Evolutionary conservation across 2,113 vertebrate genomes (phyloP).

Genomic region (Apeltes quadracus): DNA sequence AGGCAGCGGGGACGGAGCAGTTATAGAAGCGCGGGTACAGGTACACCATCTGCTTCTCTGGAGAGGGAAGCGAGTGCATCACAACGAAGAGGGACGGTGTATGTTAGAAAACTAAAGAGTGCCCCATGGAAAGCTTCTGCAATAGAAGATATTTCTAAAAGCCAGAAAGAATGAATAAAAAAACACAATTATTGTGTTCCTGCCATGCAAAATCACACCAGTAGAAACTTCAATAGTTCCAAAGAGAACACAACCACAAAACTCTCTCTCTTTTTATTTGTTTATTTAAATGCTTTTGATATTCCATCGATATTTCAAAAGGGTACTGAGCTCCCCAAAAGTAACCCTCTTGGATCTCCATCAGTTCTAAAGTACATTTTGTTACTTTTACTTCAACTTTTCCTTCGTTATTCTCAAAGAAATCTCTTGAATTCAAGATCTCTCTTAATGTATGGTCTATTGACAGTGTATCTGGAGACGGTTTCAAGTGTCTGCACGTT

Average conservation of each 20-base stretch:
- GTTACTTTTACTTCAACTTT: neutral
- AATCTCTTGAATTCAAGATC: neutral
- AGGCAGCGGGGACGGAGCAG: constrained; percentile 85
- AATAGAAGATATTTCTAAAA: neutral
- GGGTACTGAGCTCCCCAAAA: no score
- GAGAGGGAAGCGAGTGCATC: constrained; percentile 12
- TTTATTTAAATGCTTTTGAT: neutral
- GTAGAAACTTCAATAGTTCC: neutral
- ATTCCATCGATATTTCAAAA: neutral
- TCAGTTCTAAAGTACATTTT: neutral
- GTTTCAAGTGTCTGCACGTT: neutral
- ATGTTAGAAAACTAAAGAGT: neutral
- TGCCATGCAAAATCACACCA: neutral
- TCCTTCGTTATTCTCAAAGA: neutral
- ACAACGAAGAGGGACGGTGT: neutral
- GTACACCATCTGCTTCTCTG: constrained; percentile 86
- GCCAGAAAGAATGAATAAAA: neutral
- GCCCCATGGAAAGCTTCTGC: neutral
- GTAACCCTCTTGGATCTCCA: neutral
- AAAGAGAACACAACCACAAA: neutral
- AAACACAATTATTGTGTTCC: neutral
- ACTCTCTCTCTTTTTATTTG: neutral
- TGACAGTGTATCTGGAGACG: neutral
- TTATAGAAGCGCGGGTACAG: constrained; percentile 88
- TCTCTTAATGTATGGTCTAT: neutral